Evolutionary conservation across 1,140 invertebrate species (phyloP), one percentile per base, ranked within the genome.

Genomic region (Lasioglossum albipes): DNA sequence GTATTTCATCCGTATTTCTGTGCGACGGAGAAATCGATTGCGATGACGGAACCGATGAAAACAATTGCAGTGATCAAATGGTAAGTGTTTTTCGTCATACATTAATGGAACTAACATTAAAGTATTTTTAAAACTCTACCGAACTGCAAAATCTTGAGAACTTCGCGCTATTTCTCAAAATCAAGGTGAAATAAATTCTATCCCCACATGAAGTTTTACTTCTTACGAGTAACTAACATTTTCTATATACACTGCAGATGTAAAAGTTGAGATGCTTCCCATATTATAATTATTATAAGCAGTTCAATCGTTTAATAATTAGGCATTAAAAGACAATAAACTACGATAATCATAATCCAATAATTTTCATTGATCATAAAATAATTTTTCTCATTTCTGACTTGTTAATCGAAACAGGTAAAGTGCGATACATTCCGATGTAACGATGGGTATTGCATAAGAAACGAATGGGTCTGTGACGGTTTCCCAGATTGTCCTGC

Each of bases 11-110:
- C 22, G 0, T 6, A 0, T 73, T 20, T 12, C 93, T 95, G 41
- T 97, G 96, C 86, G 96, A 97, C 84, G 95, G 95, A 62, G 95
- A 96, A 68, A 92, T 95, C 81, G 96, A 97, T 89, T 97, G 97
- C 90, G 94, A 93, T 36, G 97, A 97, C 91, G 94, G 94, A 72
- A 96, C 96, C 4, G 97, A 97, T 90, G 97, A 97, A 91, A 91
- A 93, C 10, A 12, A 84, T 27, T 88, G 87, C n/a, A 1, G 3
- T 1, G 5, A 27, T 6, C 20, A 22, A n/a, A 12, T 49, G n/a
- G 86, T 87, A 64, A 27, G 81, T 75, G 52, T 80, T 52, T n/a
- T 13, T 7, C 45, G 41, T 18, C 52, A 12, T 9, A 4, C 42
- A 42, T 1, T 27, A 76, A n/a, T 16, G 7, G 12, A 52, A 5